phyloP scores from a whole-genome alignment of 1,140 invertebrate genomes.

The Drosophila guanche region DNA sequence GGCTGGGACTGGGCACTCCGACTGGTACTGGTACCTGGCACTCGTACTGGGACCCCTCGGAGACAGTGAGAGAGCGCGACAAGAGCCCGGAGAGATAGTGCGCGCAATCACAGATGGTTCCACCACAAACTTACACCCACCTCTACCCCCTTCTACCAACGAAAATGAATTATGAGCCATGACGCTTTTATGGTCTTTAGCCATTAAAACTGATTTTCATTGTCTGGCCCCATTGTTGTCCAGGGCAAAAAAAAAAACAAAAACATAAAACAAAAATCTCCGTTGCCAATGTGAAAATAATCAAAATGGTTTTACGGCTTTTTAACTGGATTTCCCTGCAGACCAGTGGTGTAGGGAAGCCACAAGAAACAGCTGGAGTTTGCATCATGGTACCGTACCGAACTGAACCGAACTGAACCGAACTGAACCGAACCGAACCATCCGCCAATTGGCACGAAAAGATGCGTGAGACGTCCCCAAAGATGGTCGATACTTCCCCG shows the following conservation, averaged over 20 bases:
- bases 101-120: conserved; percentile 37
- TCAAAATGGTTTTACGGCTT: conserved; percentile 52
- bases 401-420: conserved; percentile 28
- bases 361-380: conserved; percentile 5
- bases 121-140: conserved; percentile 29
- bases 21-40: neutral
- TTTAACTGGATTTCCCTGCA: conserved; percentile 58
- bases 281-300: conserved; percentile 58
- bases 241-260: conserved; percentile 10
- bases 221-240: conserved; percentile 43
- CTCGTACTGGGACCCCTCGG: neutral
- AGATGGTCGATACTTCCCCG: conserved; percentile 51
- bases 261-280: conserved; percentile 22
- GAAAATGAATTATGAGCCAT: conserved; percentile 74
- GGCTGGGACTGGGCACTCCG: conserved; percentile 31
- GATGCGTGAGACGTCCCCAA: conserved; percentile 66
- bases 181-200: conserved; percentile 69
- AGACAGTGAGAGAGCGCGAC: conserved; percentile 29
- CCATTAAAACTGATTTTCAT: conserved; percentile 76
- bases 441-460: conserved; percentile 68
- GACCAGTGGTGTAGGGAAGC: conserved; percentile 8
- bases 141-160: conserved; percentile 18
- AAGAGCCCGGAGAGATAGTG: conserved; percentile 52
- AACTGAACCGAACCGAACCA: conserved; percentile 28
- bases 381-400: conserved; percentile 12